Conservation (phyloP, 2,888 invertebrate genomes). For the Crossocerus cetratus region DNA sequence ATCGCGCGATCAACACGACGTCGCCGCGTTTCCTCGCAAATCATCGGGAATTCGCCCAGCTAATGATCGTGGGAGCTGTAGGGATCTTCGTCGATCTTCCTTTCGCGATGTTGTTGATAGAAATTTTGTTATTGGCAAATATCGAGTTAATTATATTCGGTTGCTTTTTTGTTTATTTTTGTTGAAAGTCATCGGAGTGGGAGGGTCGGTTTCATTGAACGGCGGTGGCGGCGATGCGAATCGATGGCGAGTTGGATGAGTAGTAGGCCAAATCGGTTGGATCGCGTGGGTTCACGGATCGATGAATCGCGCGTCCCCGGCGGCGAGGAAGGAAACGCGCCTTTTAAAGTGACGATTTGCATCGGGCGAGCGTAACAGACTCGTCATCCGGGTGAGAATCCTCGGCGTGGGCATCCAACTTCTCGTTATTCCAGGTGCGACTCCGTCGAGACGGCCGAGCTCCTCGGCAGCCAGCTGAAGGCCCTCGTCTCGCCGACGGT, state of each 20-base stretch:
- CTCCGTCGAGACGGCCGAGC: slow-evolving; percentile 93
- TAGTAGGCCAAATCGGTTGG: neutral
- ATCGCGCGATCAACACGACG: slow-evolving; percentile 10
- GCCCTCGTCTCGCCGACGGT: slow-evolving; percentile 80
- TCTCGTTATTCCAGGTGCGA: slow-evolving; percentile 85
- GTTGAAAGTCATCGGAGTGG: too few species aligned
- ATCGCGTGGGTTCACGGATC: slow-evolving; percentile 1
- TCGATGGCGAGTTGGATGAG: too few species aligned
- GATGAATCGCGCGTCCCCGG: neutral
- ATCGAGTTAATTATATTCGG: too few species aligned
- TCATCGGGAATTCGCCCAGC: neutral
- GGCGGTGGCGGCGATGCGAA: too few species aligned
- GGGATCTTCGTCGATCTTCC: too few species aligned
- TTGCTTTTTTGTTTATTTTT: too few species aligned
- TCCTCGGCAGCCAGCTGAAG: slow-evolving; percentile 91
- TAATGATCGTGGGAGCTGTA: too few species aligned
- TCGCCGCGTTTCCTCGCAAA: neutral
- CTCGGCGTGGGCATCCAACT: neutral
- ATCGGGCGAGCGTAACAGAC: neutral
- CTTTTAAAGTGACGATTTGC: neutral
- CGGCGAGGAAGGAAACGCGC: neutral
- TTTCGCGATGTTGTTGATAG: too few species aligned
- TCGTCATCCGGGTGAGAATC: neutral
- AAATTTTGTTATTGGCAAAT: too few species aligned
- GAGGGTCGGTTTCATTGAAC: too few species aligned